These are phyloP conservation scores for Scotopteryx bipunctaria DNA, from an alignment of 2,888 invertebrate genomes.

Conservation along the genomic window DNA sequence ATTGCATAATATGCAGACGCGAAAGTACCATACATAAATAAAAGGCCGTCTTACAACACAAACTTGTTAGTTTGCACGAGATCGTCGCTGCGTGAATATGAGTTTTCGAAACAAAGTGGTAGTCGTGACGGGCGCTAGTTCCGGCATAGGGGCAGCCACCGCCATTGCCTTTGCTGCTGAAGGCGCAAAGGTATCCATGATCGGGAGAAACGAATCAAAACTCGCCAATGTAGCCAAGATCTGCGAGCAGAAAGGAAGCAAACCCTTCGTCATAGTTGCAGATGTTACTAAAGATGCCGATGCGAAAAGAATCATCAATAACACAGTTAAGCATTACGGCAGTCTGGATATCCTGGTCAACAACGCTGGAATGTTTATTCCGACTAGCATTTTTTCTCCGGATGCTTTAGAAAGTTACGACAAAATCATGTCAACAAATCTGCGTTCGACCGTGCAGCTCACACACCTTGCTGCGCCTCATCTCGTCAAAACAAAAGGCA, in stretches of 20 bases:
- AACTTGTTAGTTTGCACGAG: conserved; percentile 1
- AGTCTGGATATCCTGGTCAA: conserved; percentile 34
- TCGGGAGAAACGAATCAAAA: conserved; percentile 85
- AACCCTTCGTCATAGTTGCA: conserved; percentile 30
- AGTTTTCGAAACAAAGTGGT: conserved; percentile 59
- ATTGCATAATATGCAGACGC: background rate
- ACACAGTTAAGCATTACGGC: conserved; percentile 31
- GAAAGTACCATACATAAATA: background rate
- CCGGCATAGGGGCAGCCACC: conserved; percentile 86
- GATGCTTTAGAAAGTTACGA: conserved; percentile 26
- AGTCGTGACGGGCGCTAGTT: conserved; percentile 83
- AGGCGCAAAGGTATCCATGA: conserved; percentile 82
- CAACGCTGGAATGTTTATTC: conserved; percentile 31
- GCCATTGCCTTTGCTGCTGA: conserved; percentile 82
- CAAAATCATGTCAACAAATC: conserved; percentile 31
- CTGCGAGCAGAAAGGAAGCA: conserved; percentile 24
- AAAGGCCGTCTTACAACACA: background rate
- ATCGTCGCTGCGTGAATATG: conserved; percentile 10
- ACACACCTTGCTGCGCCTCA: conserved; percentile 31
- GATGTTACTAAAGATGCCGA: conserved; percentile 33
- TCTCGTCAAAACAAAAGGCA: conserved; percentile 33
- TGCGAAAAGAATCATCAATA: conserved; percentile 25
- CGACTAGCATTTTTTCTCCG: conserved; percentile 16
- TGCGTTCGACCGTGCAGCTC: conserved; percentile 24
- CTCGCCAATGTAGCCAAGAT: conserved; percentile 77